Conservation (phyloP, 2,797 vertebrate species). For the Discoglossus pictus region DNA sequence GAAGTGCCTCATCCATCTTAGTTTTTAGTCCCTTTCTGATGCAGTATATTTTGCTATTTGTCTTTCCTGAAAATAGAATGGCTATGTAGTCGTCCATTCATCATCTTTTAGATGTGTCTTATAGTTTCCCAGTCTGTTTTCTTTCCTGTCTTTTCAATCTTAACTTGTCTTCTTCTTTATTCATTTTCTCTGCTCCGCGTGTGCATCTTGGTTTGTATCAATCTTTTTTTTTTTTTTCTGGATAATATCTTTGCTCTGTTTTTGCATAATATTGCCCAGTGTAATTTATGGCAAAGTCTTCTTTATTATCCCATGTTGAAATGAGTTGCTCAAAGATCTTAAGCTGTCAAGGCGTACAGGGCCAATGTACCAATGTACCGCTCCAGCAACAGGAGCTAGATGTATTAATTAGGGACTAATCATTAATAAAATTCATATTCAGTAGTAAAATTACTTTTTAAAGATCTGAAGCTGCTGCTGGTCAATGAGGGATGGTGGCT, state of each 20-base stretch:
- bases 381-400: no score
- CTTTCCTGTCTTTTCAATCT: conserved; percentile 68
- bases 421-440: no score
- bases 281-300: not conserved
- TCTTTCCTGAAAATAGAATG: conserved; percentile 80
- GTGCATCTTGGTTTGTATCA: conserved; percentile 49
- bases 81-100: conserved; percentile 82
- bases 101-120: conserved; percentile 75
- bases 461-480: no score
- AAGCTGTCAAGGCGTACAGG: no score
- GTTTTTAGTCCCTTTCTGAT: conserved; percentile 78
- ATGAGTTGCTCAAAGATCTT: no score
- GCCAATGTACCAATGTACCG: no score
- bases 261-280: conserved; percentile 24
- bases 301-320: not conserved
- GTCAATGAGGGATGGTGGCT: no score
- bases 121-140: conserved; percentile 64
- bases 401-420: no score
- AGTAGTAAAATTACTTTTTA: no score
- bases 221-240: conserved; percentile 56
- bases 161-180: conserved; percentile 69
- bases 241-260: conserved; percentile 46
- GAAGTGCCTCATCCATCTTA: conserved; percentile 75
- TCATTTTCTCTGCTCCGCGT: conserved; percentile 60
- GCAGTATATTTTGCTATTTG: conserved; percentile 76